Conservation (phyloP, 2,888 invertebrate genomes). For the Oligia strigilis region DNA sequence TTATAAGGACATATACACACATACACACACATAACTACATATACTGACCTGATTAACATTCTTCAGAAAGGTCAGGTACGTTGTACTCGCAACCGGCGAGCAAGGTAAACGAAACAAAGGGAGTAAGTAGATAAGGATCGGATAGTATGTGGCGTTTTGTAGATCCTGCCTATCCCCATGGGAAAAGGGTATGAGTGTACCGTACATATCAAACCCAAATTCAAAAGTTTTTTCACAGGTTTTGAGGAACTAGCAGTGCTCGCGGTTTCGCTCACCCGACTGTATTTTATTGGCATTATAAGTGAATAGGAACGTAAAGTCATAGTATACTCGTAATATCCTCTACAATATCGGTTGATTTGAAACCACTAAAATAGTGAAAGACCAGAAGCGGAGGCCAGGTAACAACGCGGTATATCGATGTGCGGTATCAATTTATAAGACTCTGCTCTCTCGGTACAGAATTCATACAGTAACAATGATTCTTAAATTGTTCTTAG, state of each 20-base stretch:
- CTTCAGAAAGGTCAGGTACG: not conserved
- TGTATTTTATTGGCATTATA: not conserved
- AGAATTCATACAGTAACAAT: not conserved
- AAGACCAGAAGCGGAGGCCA: not conserved
- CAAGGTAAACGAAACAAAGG: not conserved
- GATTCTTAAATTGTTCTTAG: conserved; percentile 66
- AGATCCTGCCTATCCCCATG: not conserved
- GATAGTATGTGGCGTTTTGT: not conserved
- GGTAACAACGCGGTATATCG: not conserved
- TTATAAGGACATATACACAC: not conserved
- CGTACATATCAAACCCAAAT: not conserved
- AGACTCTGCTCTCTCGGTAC: not conserved
- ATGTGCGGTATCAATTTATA: not conserved
- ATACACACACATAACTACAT: too few relatives aligned
- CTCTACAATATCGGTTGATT: not conserved
- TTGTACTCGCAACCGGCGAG: not conserved
- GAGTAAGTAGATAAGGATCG: not conserved
- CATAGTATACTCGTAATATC: too few relatives aligned
- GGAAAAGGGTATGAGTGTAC: too few relatives aligned
- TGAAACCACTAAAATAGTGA: not conserved
- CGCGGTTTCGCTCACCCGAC: not conserved
- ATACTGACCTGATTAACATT: not conserved
- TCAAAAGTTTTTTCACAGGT: not conserved
- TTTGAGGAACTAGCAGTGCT: not conserved
- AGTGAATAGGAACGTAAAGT: not conserved